Base-by-base conservation (phyloP, 1,140 invertebrate species). In the Calosoma granatense region DNA sequence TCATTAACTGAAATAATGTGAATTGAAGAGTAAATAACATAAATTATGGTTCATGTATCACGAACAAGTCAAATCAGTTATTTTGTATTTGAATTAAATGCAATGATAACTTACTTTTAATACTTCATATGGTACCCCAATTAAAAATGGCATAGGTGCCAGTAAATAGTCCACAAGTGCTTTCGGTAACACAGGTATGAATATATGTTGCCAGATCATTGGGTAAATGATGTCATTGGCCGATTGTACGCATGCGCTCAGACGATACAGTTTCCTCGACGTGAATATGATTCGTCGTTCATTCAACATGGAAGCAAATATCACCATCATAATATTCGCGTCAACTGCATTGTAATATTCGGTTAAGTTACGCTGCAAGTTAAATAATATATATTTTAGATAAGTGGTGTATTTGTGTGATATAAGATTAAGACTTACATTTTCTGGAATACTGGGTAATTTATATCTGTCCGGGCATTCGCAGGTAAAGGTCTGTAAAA, bases 141-240 rank as follows among this genome's bases (percentile, higher is more conserved):
- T 95, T 9, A 97, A 75, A 78, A 90, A 97, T 56, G 94, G 94
- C 92, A 96, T 96, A 0, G 92, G 93, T 6, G 93, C 92, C 61
- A 87, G 76, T 59, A 97, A 76, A 76, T 96, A 96, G 74, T 97
- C 94, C 57, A 90, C 84, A 30, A 97, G 79, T 63, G 86, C 82
- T 64, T 84, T 78, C 15, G 94, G 94, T 60, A 98, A 71, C 60
- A 96, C 86, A 22, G 95, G 94, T 71, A 98, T 97, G 69, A 92
- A 97, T 66, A 98, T 92, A 67, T 97, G 93, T 72, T 98, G 94
- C 94, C 95, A 98, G 62, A 88, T 86, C 92, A 98, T 96, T 2
- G 95, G 95, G 75, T 96, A 97, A 22, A 98, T 82, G 22, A 97
- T 81, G 57, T 90, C 83, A 70, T 94, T 94, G 4, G 92, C 90